Evolutionary conservation across 1,140 invertebrate genomes (phyloP), one percentile per base, ranked within the genome.

Genomic region (Triops cancriformis): DNA sequence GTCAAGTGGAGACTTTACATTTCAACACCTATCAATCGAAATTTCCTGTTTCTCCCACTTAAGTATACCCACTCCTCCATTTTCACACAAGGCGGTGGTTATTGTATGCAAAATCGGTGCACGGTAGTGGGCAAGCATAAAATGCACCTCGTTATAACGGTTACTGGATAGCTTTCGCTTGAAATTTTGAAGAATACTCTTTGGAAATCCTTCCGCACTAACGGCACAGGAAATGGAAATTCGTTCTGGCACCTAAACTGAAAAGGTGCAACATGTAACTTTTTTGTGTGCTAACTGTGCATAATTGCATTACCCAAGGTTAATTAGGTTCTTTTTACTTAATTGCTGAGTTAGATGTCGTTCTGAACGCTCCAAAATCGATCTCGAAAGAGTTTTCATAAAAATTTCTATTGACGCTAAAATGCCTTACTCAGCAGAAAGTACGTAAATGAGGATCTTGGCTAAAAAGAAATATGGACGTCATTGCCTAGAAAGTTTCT

Each of bases 101-200:
- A 64, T 64, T 64, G 51, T 64, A 64, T 64, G 51, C 51, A 64
- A 64, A 64, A 64, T n/a, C 51, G 23, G 51, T 23, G 51, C 31
- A 37, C 31, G 51, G 51, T n/a, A 64, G 51, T 64, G 51, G 14
- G 51, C 14, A 23, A 64, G 51, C 51, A 64, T 64, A 64, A 64
- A 64, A 64, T 64, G 51, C 14, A 9, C 18, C 51, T 64, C 51
- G 51, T 64, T 64, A 64, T 64, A 64, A 64, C 51, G 51, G 51
- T 64, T 64, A 64, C 51, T 23, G 14, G 51, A n/a, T 4, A 18
- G 51, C 51, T 18, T 23, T 6, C 51, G 18, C 10, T n/a, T 12
- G 23, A 64, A 64, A n/a, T 14, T 23, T 64, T 64, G 14, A 64
- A 64, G 51, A 64, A 64, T 37, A 7, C 2, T 37, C 31, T 37